Conservation (phyloP, 2,113 vertebrate species). For the Eulemur rufifrons region DNA sequence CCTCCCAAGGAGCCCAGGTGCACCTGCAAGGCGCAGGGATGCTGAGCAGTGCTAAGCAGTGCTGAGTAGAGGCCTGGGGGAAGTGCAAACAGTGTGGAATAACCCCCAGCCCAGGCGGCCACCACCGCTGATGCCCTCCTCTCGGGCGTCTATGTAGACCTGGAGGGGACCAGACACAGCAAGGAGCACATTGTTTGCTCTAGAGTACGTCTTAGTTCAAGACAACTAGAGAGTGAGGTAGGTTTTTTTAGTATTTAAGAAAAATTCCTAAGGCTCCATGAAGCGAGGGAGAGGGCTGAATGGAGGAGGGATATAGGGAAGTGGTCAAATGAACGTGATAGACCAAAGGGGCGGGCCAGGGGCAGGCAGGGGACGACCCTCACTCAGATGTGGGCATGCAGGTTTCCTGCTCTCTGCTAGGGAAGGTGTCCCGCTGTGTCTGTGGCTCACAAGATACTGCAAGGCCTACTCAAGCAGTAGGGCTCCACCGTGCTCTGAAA, state of each 20-base stretch:
- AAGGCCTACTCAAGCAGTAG: background rate
- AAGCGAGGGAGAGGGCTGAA: background rate
- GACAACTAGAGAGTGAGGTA: background rate
- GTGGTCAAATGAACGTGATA: background rate
- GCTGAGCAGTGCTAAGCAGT: background rate
- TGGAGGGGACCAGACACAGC: background rate
- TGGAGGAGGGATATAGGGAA: background rate
- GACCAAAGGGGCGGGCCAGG: background rate
- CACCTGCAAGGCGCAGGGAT: background rate
- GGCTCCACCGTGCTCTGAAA: background rate
- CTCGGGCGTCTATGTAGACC: background rate
- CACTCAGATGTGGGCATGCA: background rate
- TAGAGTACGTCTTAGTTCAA: background rate
- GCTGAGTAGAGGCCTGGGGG: background rate
- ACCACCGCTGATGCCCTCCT: background rate
- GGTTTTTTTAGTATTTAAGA: background rate
- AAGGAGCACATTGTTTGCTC: background rate
- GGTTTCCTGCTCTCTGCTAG: background rate
- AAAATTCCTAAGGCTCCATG: background rate
- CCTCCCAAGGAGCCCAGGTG: background rate
- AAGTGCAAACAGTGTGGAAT: background rate
- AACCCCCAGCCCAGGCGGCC: background rate
- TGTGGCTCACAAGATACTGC: background rate
- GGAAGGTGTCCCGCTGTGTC: background rate
- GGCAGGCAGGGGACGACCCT: background rate